phyloP scores from a whole-genome alignment of 2,888 invertebrate genomes.

The Sympetrum striolatum region DNA sequence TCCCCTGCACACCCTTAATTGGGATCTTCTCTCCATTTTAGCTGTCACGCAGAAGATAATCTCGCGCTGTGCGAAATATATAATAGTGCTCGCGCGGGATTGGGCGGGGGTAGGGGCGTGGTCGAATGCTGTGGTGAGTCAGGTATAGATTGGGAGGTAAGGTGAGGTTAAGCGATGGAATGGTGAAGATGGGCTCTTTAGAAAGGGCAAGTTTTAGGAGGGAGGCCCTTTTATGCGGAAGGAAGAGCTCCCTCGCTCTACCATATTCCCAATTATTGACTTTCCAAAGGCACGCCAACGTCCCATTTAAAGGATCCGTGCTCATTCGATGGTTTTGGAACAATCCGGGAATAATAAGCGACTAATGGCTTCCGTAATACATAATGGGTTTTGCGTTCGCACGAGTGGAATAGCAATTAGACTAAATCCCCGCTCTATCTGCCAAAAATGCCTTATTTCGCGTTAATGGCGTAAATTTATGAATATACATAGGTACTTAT shows the following conservation, averaged over 20 bases:
- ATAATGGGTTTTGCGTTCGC: not conserved
- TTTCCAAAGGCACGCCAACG: not conserved
- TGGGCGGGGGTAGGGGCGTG: not conserved
- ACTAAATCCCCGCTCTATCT: not conserved
- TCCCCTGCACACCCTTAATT: not conserved
- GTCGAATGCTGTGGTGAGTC: not conserved
- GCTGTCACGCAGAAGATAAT: not conserved
- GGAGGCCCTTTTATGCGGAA: not conserved
- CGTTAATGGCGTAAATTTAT: not conserved
- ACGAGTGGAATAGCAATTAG: not conserved
- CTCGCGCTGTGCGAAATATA: not conserved
- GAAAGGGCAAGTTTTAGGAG: not conserved
- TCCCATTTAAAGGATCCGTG: not conserved
- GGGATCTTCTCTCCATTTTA: not conserved
- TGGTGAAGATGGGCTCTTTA: not conserved
- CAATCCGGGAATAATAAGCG: not conserved
- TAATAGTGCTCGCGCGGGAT: no score
- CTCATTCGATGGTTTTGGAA: not conserved
- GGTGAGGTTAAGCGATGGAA: not conserved
- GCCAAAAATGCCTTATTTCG: not conserved
- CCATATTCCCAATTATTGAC: not conserved
- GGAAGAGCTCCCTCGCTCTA: not conserved
- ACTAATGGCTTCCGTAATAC: not conserved
- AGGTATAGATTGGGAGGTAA: not conserved
- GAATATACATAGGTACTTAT: not conserved